Percentiles rank a stretch among this genome's conserved stretches.
These are phyloP conservation scores for Drosophila bocki DNA, from an alignment of 1,140 invertebrate species.

Conservation along the genomic window DNA sequence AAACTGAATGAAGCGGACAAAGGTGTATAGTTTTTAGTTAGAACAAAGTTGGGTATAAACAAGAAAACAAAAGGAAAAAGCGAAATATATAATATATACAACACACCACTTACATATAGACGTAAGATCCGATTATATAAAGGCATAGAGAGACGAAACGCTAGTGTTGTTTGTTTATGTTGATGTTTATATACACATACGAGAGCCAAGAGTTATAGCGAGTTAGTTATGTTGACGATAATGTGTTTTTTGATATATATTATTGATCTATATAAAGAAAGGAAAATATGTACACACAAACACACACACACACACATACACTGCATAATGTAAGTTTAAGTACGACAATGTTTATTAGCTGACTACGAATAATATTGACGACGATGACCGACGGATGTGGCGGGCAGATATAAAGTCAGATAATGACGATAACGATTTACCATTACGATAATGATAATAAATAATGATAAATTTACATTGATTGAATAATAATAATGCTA, in stretches of 20 bases:
- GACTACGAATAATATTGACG: conserved; percentile 47
- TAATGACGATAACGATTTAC: conserved; percentile 45
- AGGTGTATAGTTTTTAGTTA: conserved; percentile 81
- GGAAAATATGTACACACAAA: conserved; percentile 36
- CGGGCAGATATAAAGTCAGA: conserved; percentile 30
- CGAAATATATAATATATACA: conserved; percentile 34
- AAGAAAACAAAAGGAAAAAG: conserved; percentile 20
- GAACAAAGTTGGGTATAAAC: conserved; percentile 70
- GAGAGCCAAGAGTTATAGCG: conserved; percentile 77
- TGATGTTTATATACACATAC: conserved; percentile 69
- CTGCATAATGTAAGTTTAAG: conserved; percentile 46
- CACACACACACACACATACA: conserved; percentile 27
- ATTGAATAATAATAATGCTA: conserved; percentile 22
- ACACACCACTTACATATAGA: conserved; percentile 56
- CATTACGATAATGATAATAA: conserved; percentile 41
- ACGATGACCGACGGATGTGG: conserved; percentile 18
- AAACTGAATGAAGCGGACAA: conserved; percentile 61
- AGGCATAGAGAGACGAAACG: conserved; percentile 48
- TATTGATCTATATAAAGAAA: conserved; percentile 46
- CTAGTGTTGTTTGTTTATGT: conserved; percentile 81
- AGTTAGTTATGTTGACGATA: conserved; percentile 81
- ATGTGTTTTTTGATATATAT: conserved; percentile 68
- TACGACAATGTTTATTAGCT: conserved; percentile 65
- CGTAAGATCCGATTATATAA: conserved; percentile 56
- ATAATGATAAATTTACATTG: conserved; percentile 46